Base-by-base conservation (phyloP, 2,113 vertebrate genomes). In the Phrynosoma blainvillii region DNA sequence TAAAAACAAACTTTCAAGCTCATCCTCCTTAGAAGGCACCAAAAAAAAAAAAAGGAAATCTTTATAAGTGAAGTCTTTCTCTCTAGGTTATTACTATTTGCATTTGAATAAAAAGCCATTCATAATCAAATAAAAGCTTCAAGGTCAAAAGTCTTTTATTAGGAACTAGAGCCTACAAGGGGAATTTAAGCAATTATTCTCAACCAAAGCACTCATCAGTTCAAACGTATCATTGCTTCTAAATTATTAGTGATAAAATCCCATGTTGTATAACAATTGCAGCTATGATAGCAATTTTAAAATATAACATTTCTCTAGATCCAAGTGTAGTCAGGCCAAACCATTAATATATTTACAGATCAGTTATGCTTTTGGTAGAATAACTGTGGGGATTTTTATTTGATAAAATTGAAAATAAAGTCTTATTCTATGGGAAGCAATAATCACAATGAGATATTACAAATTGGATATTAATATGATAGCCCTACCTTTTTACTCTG, bases 171-270 rank as follows among this genome's bases (percentile, higher is more conserved):
- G 71, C 87, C 88, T 93, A 90, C 42, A 71, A 93, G 94, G 92
- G 65, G 86, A 88, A 92, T 91, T 92, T 68, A 79, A 90, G 93
- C 90, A 95, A 96, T 95, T 94, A 91, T 78, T 92, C 91, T 83
- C 89, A 92, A 68, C 79, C 86, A 94, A 92, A 94, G 79, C 70
- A 89, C 87, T 89, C 92, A 76, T 82, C 80, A 87, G 93, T 89
- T 93, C 91, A 92, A 93, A 94, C 83, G 93, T 89, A 93, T 91
- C 88, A 94, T 91, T 91, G 83, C 66, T 74, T 87, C 89, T 86
- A 93, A 88, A 94, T 95, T 94, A 95, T 95, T 90, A 88, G 89
- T 84, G 90, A 92, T 95, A 94, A 94, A 95, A 94, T 94, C 90
- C 92, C 89, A 84, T 93, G 91, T 92, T 90, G 88, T 87, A 83